Base-by-base conservation (phyloP, 2,113 vertebrate genomes). In the Oxygymnocypris stewartii region DNA sequence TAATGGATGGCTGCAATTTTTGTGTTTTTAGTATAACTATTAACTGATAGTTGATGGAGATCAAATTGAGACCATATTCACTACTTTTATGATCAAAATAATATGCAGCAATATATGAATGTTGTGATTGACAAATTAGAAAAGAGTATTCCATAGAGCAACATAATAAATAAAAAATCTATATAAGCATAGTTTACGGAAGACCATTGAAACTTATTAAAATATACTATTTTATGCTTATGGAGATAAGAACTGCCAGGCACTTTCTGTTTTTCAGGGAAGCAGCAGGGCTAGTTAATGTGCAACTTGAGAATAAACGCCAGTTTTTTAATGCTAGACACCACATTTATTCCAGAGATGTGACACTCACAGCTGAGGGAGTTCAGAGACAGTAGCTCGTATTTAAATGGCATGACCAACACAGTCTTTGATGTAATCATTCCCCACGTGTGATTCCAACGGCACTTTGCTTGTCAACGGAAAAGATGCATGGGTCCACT, bases 401-500 rank as follows among this genome's bases (percentile, higher is more conserved):
- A 28, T 81, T 65, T 63, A 63, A 81, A 40, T 63, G 35, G 79
- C 20, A 81, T 44, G 37, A 81, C 57, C 79, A 65, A 65, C 37
- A 44, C 40, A 42, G 71, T 85, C 63, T 71, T 75, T 25, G 61
- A 44, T 81, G 79, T 40, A 31, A 69, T 44, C n/a, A 80, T 71
- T n/a, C 20, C 67, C 65, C 44, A 6, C 51, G 31, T 81, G 20
- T 18, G 79, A 75, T 31, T 65, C 51, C 69, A 75, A 23, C 9
- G 16, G 78, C 51, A 73, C 51, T 82, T 61, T 67, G 28, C 47
- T 84, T 59, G 49, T 67, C 37, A 28, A 57, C 28, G 23, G 47
- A 54, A 79, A 77, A 59, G 84, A 40, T 69, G 57, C 74, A 78
- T 67, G 51, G 37, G 31, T 75, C 79, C 87, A 79, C 74, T 79